phyloP scores from a whole-genome alignment of 2,888 invertebrate genomes.

The Quadriops clusia region DNA sequence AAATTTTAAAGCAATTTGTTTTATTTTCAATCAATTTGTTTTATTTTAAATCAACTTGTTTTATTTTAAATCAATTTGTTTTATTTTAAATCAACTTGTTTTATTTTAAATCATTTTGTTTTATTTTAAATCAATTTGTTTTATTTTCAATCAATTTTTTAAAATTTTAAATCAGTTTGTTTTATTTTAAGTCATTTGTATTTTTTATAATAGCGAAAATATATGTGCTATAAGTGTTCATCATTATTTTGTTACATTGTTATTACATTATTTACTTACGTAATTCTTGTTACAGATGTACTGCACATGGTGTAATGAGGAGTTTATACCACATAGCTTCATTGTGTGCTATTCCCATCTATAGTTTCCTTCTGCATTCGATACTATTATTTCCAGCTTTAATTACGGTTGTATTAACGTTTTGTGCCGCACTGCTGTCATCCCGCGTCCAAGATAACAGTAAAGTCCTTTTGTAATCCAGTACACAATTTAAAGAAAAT shows the following conservation, averaged over 20 bases:
- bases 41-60: too few species aligned
- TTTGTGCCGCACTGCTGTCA: slow-evolving; percentile 30
- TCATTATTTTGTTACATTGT: too few species aligned
- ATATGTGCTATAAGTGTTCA: background rate
- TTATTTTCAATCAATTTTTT: background rate
- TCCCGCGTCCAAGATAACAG: slow-evolving; percentile 35
- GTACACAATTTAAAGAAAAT: too few species aligned
- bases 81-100: background rate
- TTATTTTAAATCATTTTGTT: too few species aligned
- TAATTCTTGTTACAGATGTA: slow-evolving; percentile 38
- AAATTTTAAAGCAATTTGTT: background rate
- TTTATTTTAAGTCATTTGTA: background rate
- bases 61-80: background rate
- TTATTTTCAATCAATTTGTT: background rate
- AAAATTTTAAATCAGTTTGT: background rate
- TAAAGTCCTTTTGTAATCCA: slow-evolving; percentile 31
- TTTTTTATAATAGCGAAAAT: background rate
- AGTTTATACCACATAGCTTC: slow-evolving; percentile 42
- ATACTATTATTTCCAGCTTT: slow-evolving; percentile 32
- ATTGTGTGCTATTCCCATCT: slow-evolving; percentile 38
- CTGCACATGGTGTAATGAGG: slow-evolving; percentile 44
- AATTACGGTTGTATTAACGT: slow-evolving; percentile 28
- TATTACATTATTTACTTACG: too few species aligned
- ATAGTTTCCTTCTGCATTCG: slow-evolving; percentile 30
- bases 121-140: background rate